Evolutionary conservation across 2,888 invertebrate genomes (phyloP).

Genomic region (Shargacucullia verbasci): DNA sequence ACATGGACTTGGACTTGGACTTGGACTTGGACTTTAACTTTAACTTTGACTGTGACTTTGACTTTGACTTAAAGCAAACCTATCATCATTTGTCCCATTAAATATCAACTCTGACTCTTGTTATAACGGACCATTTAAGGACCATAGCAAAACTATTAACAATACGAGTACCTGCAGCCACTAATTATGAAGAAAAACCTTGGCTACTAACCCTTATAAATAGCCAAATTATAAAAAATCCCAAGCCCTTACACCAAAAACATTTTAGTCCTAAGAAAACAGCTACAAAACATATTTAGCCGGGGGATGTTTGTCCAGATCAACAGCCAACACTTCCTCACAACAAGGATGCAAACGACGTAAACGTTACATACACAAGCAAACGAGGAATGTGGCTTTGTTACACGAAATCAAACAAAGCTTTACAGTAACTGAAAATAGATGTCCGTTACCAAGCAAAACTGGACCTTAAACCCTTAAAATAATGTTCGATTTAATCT

Average conservation of each 20-base stretch:
- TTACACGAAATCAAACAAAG: slow-evolving; percentile 38
- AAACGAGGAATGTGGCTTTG: slow-evolving; percentile 30
- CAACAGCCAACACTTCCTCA: slow-evolving; percentile 18
- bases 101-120: no score
- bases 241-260: not conserved
- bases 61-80: no score
- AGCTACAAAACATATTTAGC: not conserved
- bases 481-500: slow-evolving; percentile 1
- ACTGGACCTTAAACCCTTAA: rapidly evolving
- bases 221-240: no score
- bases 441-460: not conserved
- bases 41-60: no score
- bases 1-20: no score
- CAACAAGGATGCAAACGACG: slow-evolving; percentile 28
- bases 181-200: no score
- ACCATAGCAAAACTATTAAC: no score
- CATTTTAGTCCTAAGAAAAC: not conserved
- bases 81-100: no score
- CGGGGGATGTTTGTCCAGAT: slow-evolving; percentile 24
- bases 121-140: no score
- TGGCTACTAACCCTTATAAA: no score
- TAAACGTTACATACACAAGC: slow-evolving; percentile 29
- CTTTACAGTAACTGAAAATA: slow-evolving; percentile 36
- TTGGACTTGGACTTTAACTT: no score
- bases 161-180: no score